Base-by-base conservation (phyloP, 2,113 vertebrate species). In the Hypanus sabinus region DNA sequence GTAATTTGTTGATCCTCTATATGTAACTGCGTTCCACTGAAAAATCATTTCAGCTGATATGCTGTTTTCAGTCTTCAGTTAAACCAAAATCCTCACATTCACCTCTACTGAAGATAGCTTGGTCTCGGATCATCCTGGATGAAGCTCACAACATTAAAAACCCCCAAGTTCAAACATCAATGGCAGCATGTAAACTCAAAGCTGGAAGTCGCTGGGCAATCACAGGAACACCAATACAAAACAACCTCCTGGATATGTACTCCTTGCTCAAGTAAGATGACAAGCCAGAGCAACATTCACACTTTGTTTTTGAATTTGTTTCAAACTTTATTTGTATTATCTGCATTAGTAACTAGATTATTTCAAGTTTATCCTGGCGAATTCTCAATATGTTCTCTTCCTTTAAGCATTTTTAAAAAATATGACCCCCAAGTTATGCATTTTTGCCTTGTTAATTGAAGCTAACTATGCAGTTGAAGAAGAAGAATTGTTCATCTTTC, bases 71-170 rank as follows among this genome's bases (percentile, higher is more conserved):
- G 91, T 36, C 22, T 22, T 93, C 55, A 36, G 70, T 38, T 27
- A 38, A 46, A 36, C 4, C 20, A 93, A 94, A 95, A 94, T 94
- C 96, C 0, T 87, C 11, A 79, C 95, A 95, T 0, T 94, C 96
- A 60, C 98, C 98, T 95, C 96, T 99, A 20, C 95, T 98, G 77
- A 96, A 95, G 12, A 95, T 99, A 46, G 91, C 95, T 94, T 99
- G 99, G 99, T 96, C 97, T 87, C 97, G 98, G 1, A 94, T 99
- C 94, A 95, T 99, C 93, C 83, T 99, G 94, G 99, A 99, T 94
- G 99, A 99, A 96, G 99, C 98, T 94, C 99, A 99, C 96, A 98
- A 96, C 94, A 97, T 99, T 93, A 99, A 98, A 96, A 99, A 99
- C 94, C 99, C 98, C 0, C 97, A 97, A 93, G 97, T 98, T 33